Evolutionary conservation across 1,140 invertebrate genomes (phyloP).

Genomic region (Trypoxylus dichotomus): DNA sequence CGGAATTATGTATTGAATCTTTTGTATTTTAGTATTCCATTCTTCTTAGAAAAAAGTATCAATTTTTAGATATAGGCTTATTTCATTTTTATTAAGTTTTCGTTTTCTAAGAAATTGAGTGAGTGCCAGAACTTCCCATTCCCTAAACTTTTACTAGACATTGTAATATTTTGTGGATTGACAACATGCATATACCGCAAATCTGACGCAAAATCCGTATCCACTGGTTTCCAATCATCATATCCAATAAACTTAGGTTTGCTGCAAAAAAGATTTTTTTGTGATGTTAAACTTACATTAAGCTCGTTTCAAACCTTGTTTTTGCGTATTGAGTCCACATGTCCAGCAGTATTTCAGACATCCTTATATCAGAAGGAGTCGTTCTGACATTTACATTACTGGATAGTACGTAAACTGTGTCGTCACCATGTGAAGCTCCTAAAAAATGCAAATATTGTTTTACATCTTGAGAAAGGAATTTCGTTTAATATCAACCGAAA

Average conservation of each 20-base stretch:
- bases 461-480: background rate
- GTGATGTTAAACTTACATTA: background rate
- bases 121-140: constrained; percentile 41
- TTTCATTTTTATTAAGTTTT: constrained; percentile 30
- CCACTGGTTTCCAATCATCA: constrained; percentile 37
- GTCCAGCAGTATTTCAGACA: constrained; percentile 39
- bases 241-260: constrained; percentile 13
- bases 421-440: constrained; percentile 44
- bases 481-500: constrained; percentile 39
- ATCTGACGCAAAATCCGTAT: constrained; percentile 28
- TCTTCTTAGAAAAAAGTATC: no score
- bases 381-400: constrained; percentile 37
- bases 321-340: constrained; percentile 40
- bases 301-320: constrained; percentile 33
- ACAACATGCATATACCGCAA: constrained; percentile 37
- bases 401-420: constrained; percentile 43
- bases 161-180: constrained; percentile 31
- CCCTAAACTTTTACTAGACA: constrained; percentile 34
- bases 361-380: constrained; percentile 39
- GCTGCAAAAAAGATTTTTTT: constrained; percentile 17
- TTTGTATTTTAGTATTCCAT: no score
- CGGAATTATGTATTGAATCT: no score
- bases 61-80: background rate
- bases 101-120: constrained; percentile 40
- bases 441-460: background rate